Base-by-base conservation (phyloP, 2,888 invertebrate species). In the Scaptomyza polygonia region DNA sequence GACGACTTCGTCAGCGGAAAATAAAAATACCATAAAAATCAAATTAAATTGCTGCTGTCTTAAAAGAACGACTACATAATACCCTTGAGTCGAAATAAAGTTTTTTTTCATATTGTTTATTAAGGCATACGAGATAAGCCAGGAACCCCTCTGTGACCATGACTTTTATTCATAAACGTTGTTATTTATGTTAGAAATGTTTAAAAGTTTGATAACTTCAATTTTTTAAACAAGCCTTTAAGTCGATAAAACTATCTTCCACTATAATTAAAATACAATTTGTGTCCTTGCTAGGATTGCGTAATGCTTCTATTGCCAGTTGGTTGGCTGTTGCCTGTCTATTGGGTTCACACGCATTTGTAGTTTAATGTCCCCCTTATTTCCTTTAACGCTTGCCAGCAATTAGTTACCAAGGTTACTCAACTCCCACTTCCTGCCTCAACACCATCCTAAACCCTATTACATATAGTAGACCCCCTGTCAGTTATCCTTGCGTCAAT, bases 351-450 rank as follows among this genome's bases (percentile, higher is more conserved):
- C 78, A 80, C 86, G 86, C 80, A 71, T 32, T 48, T 48, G 70
- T 25, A 63, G 49, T 57, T 66, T 57, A 67, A 49, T 55, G 55
- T 49, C 64, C 53, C 68, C 68, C 73, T 58, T 42, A 6, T 39
- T 3, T 16, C 39, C 9, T 9, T 16, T 21, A 18, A 63, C 53
- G 67, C 12, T 63, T 40, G 57, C 59, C 52, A 44, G 65, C 61
- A 72, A 64, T 72, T 68, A 72, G 85, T 84, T 54, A 47, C 81
- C 81, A 82, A 80, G 81, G 87, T 81, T 84, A 75, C 72, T 12
- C 61, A 53, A 55, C 43, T 43, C 16, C 64, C 30, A 27, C 54
- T 18, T 18, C 25, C 14, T 14, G n/a, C 2, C 39, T 45, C 57
- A 58, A 36, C 21, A 45, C 5, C 40, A 45, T 6, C 40, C 67